Evolutionary conservation across 1,140 invertebrate species (phyloP).

Genomic region (Euschistus heros): DNA sequence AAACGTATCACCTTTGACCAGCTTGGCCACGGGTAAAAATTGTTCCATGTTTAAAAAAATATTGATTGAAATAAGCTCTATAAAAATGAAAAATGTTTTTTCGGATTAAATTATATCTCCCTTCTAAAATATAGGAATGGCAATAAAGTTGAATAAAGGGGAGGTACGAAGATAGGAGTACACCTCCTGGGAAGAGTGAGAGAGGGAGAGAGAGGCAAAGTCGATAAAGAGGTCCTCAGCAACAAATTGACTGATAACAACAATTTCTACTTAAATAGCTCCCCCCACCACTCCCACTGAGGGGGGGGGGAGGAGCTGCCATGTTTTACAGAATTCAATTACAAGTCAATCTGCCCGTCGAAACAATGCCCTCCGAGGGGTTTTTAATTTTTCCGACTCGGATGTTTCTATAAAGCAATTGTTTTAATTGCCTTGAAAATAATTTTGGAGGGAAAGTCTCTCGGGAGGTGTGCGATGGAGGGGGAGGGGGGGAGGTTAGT

Average conservation of each 20-base stretch:
- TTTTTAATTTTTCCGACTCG: constrained; percentile 17
- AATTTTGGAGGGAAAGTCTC: constrained; percentile 11
- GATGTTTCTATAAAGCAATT: constrained; percentile 17
- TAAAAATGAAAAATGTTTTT: too few relatives aligned
- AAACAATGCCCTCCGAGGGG: constrained; percentile 11
- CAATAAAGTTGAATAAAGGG: too few relatives aligned
- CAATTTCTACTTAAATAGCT: constrained; percentile 17
- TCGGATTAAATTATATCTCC: too few relatives aligned
- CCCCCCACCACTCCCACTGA: neutral
- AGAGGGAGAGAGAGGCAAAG: neutral
- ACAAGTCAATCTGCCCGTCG: constrained; percentile 14
- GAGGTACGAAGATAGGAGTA: neutral
- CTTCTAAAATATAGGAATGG: too few relatives aligned
- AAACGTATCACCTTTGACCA: too few relatives aligned
- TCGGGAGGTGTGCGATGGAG: neutral
- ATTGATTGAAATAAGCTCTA: too few relatives aligned
- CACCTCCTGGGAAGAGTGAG: neutral
- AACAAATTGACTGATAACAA: constrained; percentile 16
- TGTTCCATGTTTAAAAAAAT: too few relatives aligned
- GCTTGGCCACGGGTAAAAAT: too few relatives aligned
- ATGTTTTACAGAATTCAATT: constrained; percentile 18
- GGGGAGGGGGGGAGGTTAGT: neutral
- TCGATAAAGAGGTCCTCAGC: constrained; percentile 7
- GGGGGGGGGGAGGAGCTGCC: neutral
- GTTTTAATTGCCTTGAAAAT: constrained; percentile 17